Conservation (phyloP, 2,888 invertebrate species). For the Pseudococcus jackbeardsleyi region DNA sequence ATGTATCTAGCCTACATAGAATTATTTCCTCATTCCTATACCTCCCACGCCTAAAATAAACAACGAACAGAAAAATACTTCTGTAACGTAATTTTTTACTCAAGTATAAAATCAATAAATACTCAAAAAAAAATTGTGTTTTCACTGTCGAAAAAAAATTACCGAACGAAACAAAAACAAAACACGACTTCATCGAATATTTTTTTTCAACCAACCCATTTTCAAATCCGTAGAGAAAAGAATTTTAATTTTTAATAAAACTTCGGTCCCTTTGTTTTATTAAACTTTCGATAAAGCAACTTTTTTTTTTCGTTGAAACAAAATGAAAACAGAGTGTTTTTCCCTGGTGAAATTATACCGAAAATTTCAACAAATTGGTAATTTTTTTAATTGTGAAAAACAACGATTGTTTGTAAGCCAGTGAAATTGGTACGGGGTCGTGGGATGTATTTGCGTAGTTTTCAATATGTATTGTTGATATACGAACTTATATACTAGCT, state of each 20-base stretch:
- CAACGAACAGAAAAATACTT: too few species aligned
- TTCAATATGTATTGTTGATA: too few species aligned
- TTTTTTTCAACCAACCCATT: not conserved
- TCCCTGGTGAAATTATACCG: not conserved
- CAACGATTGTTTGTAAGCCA: too few species aligned
- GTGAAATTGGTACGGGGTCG: too few species aligned
- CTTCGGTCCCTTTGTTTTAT: not conserved
- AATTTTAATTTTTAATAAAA: conserved; percentile 33
- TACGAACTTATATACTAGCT: too few species aligned
- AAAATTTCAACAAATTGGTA: conserved; percentile 30
- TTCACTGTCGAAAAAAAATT: not conserved
- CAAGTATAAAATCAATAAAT: not conserved
- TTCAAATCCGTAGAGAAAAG: conserved; percentile 1
- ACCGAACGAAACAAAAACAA: not conserved
- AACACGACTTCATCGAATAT: not conserved
- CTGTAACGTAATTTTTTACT: too few species aligned
- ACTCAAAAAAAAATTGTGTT: not conserved
- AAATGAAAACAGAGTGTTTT: not conserved
- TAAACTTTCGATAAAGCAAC: not conserved
- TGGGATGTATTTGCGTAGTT: too few species aligned
- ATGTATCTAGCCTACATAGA: too few species aligned
- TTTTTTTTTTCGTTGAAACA: not conserved
- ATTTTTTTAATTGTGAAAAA: too few species aligned
- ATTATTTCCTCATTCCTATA: too few species aligned
- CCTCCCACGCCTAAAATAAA: too few species aligned